Conservation (phyloP, 2,888 invertebrate species). For the Eupithecia tripunctaria region DNA sequence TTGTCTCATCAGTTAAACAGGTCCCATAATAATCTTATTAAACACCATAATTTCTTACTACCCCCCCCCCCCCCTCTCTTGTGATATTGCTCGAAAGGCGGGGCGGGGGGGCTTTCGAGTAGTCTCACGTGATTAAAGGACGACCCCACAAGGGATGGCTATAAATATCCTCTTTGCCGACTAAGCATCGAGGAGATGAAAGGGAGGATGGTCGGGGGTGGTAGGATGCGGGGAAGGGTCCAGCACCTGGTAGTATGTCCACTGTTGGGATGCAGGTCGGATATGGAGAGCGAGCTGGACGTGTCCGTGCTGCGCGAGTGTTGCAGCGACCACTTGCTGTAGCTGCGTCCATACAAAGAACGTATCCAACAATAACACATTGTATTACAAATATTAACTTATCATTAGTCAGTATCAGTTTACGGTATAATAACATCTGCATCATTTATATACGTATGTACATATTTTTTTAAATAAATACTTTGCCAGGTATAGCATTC, state of each 20-base stretch:
- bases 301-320: constrained; percentile 77
- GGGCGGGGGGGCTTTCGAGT: too few relatives aligned
- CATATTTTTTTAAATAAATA: too few relatives aligned
- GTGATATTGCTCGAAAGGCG: too few relatives aligned
- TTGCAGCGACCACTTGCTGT: constrained; percentile 80
- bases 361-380: constrained; percentile 7
- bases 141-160: not conserved
- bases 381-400: not conserved
- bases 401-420: not conserved
- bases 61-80: too few relatives aligned
- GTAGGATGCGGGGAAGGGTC: not conserved
- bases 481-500: too few relatives aligned
- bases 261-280: constrained; percentile 62
- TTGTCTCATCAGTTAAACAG: too few relatives aligned
- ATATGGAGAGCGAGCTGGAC: constrained; percentile 67
- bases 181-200: not conserved
- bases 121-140: too few relatives aligned
- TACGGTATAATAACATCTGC: not conserved
- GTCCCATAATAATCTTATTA: too few relatives aligned
- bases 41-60: too few relatives aligned
- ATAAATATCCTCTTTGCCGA: not conserved
- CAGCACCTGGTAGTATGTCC: constrained; percentile 62
- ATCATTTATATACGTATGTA: too few relatives aligned
- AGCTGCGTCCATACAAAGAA: constrained; percentile 56
- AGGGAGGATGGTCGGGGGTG: not conserved